A percentile compares a stretch with the other conserved stretches of the same genome.
Conservation (phyloP, 2,888 invertebrate species). For the Spodoptera littoralis region DNA sequence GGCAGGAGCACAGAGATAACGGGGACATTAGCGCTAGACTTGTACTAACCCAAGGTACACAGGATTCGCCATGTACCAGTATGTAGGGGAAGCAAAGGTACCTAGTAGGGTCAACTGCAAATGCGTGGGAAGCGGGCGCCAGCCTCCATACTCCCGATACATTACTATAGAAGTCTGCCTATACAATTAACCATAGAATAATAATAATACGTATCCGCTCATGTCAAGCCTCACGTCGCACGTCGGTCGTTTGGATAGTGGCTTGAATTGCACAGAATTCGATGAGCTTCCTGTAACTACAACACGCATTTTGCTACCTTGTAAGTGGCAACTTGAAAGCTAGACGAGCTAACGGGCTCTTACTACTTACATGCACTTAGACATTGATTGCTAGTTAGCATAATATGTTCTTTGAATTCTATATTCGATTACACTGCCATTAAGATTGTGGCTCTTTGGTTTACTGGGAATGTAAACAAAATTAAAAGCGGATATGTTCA, state of each 20-base stretch:
- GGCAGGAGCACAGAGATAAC: conserved; percentile 68
- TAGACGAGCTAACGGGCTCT: conserved; percentile 44
- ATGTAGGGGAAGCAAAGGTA: conserved; percentile 62
- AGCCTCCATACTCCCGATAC: conserved; percentile 33
- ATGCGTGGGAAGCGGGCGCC: conserved; percentile 72
- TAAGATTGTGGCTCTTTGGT: conserved; percentile 4
- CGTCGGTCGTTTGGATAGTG: conserved; percentile 45
- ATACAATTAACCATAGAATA: conserved; percentile 44
- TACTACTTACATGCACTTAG: conserved; percentile 55
- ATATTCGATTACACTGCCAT: conserved; percentile 27
- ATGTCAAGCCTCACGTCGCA: conserved; percentile 51
- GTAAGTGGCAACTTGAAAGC: conserved; percentile 53
- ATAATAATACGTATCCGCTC: conserved; percentile 51
- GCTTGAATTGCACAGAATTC: conserved; percentile 54
- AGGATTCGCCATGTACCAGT: conserved; percentile 65
- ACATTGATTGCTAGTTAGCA: conserved; percentile 53
- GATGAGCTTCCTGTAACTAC: conserved; percentile 59
- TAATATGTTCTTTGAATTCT: conserved; percentile 43
- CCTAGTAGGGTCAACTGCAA: conserved; percentile 66
- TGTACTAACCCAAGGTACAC: conserved; percentile 68
- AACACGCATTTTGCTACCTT: conserved; percentile 54
- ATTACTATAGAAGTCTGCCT: conserved; percentile 19
- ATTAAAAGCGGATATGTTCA: conserved; percentile 10
- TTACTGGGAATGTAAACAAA: conserved; percentile 2
- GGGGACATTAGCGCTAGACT: conserved; percentile 73